phyloP scores from a whole-genome alignment of 2,888 invertebrate species.

The Allacma fusca region DNA sequence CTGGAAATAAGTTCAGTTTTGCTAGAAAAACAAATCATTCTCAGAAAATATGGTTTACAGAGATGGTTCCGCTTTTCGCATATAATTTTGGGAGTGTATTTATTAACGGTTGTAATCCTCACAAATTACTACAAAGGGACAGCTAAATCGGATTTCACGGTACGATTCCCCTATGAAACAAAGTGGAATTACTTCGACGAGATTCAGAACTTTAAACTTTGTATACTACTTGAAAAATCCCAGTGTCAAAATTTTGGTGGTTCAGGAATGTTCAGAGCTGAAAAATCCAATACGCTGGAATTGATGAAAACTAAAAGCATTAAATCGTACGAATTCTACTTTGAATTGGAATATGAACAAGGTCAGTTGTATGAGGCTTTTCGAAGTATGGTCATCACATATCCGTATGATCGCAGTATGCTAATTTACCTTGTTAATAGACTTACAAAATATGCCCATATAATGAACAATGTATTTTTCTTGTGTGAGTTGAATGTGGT shows the following conservation, averaged over 20 bases:
- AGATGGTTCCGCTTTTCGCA: no score
- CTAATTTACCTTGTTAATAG: not conserved
- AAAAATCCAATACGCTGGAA: no score
- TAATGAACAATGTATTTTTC: not conserved
- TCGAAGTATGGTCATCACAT: no score
- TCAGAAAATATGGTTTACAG: not conserved
- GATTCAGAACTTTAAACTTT: not conserved
- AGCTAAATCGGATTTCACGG: not conserved
- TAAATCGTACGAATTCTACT: no score
- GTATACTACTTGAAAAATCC: not conserved
- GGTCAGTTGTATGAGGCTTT: no score
- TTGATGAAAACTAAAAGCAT: no score
- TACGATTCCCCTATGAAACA: not conserved
- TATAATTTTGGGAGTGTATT: no score
- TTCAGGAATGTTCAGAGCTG: not conserved
- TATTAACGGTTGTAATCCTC: not conserved
- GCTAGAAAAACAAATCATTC: no score
- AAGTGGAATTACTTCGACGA: constrained; percentile 1
- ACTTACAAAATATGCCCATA: no score
- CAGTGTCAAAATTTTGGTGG: not conserved
- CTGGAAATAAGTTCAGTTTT: no score
- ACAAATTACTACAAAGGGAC: not conserved
- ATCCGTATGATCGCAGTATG: no score
- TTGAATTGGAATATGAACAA: no score
- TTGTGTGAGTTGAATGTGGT: not conserved